These are phyloP conservation scores for Sepiola atlantica DNA, from an alignment of 2,888 invertebrate genomes.

Conservation along the genomic window DNA sequence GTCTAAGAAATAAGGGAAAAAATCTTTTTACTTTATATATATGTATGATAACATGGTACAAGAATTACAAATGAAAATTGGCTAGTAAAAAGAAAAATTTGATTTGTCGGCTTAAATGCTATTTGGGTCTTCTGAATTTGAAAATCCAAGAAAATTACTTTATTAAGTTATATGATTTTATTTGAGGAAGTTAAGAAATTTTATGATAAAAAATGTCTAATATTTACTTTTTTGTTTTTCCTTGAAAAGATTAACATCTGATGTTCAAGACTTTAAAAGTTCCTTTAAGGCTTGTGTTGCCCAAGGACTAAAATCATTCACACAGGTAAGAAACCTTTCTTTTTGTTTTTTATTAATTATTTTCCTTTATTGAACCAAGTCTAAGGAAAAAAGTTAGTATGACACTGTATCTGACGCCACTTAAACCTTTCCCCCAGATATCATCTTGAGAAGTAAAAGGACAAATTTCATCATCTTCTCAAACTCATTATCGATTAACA, in stretches of 20 bases:
- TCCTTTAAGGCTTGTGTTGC: conserved; percentile 94
- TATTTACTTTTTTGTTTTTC: not conserved
- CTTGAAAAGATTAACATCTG: conserved; percentile 85
- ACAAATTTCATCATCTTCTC: too few species aligned
- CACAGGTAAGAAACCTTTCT: conserved; percentile 82
- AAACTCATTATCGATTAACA: too few species aligned
- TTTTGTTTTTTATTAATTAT: not conserved
- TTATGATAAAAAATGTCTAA: not conserved
- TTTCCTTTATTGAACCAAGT: not conserved
- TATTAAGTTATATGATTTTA: not conserved
- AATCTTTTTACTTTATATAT: too few species aligned
- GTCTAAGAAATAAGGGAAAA: too few species aligned
- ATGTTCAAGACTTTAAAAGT: conserved; percentile 97
- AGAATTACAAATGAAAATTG: too few species aligned
- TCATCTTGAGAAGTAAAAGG: too few species aligned
- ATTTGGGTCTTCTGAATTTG: too few species aligned
- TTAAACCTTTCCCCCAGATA: too few species aligned
- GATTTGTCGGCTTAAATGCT: not conserved
- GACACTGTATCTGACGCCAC: too few species aligned
- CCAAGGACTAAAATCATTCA: conserved; percentile 89
- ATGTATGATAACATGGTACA: too few species aligned
- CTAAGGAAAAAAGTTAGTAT: too few species aligned
- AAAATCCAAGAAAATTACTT: too few species aligned
- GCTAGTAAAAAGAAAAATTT: not conserved
- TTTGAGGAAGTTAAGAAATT: not conserved